These are phyloP conservation scores for Saimiri boliviensis DNA, from an alignment of 2,113 vertebrate genomes.

Conservation along the genomic window DNA sequence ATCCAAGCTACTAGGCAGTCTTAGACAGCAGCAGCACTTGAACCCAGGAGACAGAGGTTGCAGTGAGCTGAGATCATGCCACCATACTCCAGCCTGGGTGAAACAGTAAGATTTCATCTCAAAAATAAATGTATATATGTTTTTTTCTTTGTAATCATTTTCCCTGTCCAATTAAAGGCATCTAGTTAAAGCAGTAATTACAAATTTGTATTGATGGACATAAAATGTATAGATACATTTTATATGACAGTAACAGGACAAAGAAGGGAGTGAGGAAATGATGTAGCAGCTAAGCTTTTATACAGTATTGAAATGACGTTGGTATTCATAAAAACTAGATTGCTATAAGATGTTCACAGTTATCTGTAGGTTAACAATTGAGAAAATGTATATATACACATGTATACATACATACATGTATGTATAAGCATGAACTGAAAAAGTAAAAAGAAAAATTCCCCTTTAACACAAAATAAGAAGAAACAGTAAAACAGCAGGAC, in stretches of 20 bases:
- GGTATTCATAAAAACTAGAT: too few species aligned
- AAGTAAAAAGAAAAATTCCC: background rate
- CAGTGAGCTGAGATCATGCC: too few species aligned
- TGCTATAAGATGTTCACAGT: background rate
- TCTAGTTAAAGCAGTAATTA: background rate
- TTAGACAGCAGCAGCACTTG: too few species aligned
- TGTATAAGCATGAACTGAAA: background rate
- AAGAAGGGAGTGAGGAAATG: background rate
- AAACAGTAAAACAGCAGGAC: background rate
- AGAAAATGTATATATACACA: background rate
- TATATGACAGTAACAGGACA: background rate
- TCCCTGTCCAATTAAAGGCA: background rate
- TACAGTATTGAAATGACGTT: background rate
- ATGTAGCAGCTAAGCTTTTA: background rate
- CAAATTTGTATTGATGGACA: too few species aligned
- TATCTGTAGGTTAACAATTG: background rate
- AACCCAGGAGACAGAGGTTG: too few species aligned
- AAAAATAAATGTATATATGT: background rate
- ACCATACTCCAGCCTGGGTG: too few species aligned
- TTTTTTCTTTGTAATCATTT: background rate
- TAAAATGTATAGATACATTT: too few species aligned
- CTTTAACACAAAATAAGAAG: background rate
- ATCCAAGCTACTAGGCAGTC: too few species aligned
- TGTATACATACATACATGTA: background rate
- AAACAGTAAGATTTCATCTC: too few species aligned